Evolutionary conservation across 2,888 invertebrate genomes (phyloP).

Genomic region (Seladonia tumulorum): DNA sequence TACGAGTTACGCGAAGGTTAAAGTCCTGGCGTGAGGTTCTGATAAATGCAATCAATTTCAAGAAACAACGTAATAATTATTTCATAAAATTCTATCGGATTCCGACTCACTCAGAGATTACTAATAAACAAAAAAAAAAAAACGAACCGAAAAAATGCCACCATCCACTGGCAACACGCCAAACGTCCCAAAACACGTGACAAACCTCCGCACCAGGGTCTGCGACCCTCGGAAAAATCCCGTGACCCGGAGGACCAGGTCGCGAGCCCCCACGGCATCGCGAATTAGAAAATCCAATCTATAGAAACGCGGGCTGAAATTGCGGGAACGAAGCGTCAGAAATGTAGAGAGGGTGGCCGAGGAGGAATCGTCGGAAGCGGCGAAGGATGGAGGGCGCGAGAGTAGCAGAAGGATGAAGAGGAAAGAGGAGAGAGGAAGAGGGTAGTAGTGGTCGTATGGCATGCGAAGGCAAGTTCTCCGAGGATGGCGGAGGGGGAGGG

Average conservation of each 20-base stretch:
- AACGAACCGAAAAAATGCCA: too few relatives aligned
- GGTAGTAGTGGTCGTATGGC: slow-evolving; percentile 6
- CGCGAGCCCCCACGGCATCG: slow-evolving; percentile 27
- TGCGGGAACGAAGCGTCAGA: slow-evolving; percentile 54
- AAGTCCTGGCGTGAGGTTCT: too few relatives aligned
- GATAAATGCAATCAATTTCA: background rate
- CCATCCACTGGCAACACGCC: background rate
- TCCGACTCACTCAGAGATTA: background rate
- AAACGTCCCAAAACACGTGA: background rate
- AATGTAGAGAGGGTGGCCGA: slow-evolving; percentile 44
- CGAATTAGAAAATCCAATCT: slow-evolving; percentile 76
- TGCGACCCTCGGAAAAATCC: background rate
- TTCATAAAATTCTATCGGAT: background rate
- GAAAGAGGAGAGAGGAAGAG: background rate
- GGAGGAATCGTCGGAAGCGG: slow-evolving; percentile 48
- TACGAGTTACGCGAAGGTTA: too few relatives aligned
- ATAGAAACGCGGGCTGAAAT: slow-evolving; percentile 63
- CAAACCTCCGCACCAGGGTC: too few relatives aligned
- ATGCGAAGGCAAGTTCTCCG: slow-evolving; percentile 33
- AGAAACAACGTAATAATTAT: background rate
- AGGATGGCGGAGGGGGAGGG: slow-evolving; percentile 22
- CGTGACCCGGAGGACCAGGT: background rate
- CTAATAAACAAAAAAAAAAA: background rate
- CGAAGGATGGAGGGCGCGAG: slow-evolving; percentile 29
- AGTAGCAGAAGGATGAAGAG: background rate